Conservation (phyloP, 2,888 invertebrate genomes). For the Chaetoderma sp. region DNA sequence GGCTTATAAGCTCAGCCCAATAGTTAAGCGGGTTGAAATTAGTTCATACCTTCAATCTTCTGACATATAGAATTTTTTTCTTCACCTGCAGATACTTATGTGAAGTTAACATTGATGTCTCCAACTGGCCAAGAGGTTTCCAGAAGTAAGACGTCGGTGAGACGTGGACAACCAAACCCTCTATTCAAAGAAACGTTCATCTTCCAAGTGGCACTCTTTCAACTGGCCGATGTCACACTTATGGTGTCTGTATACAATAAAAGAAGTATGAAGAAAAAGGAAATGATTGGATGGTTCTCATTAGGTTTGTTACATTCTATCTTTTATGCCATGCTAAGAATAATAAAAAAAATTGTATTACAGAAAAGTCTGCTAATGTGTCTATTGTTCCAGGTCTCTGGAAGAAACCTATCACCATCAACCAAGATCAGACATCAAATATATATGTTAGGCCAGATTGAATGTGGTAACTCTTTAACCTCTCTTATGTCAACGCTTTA, state of each 20-base stretch:
- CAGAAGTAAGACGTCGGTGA: conserved; percentile 90
- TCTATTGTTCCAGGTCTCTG: too few relatives aligned
- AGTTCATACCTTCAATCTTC: too few relatives aligned
- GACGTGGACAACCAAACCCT: conserved; percentile 94
- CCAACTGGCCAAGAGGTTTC: conserved; percentile 94
- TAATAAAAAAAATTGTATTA: background rate
- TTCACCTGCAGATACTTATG: conserved; percentile 83
- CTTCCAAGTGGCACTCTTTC: conserved; percentile 96
- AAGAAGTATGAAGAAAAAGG: conserved; percentile 92
- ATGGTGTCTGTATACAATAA: conserved; percentile 94
- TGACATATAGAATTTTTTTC: too few relatives aligned
- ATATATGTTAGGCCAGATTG: too few relatives aligned
- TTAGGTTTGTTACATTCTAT: conserved; percentile 77
- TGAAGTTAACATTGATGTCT: conserved; percentile 90
- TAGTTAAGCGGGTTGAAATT: too few relatives aligned
- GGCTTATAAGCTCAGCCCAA: too few relatives aligned
- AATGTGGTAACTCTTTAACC: too few relatives aligned
- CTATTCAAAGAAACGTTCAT: conserved; percentile 96
- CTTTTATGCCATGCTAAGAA: background rate
- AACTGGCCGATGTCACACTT: conserved; percentile 92
- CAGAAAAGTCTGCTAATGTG: background rate
- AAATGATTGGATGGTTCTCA: conserved; percentile 98
- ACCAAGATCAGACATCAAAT: too few relatives aligned
- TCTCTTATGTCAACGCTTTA: too few relatives aligned
- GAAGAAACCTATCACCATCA: too few relatives aligned